Base-by-base conservation (phyloP, 1,140 invertebrate species). In the Ooceraea biroi region DNA sequence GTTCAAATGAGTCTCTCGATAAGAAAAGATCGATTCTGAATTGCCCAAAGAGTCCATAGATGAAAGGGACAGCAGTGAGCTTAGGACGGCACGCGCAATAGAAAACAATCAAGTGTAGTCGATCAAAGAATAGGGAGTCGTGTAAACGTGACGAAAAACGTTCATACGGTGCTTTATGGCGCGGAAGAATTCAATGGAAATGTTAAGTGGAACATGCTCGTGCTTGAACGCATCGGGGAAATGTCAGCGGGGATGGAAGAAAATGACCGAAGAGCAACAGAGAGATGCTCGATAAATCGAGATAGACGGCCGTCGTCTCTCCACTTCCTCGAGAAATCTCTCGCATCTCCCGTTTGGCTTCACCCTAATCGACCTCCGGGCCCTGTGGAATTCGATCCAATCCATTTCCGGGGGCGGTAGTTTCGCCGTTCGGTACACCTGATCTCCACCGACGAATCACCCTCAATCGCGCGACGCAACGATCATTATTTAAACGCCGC, bases 161-260 rank as follows among this genome's bases (percentile, higher is more conserved):
- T 50, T 80, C 76, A 80, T 80, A 71, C 65, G 36, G 65, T 80
- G 65, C 50, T 80, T 80, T 50, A 92, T 91, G 91, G 87, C 57
- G 87, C 82, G 88, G 89, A 90, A 91, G 86, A 89, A 91, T 91
- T 92, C 91, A 85, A 91, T 89, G 90, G 86, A 92, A 92, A 92
- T 90, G 85, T 92, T 91, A 92, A 91, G 57, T 55, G 61, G 12
- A 71, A 85, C 61, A 68, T 80, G 72, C 27, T 78, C 36, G 58
- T 72, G 71, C 74, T 89, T 68, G 58, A 44, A 48, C 66, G 66
- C 58, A 74, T 19, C 27, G 57, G 50, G 65, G 14, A 68, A 55
- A 61, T 60, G 30, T 69, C 73, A n/a, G 68, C 25, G 76, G 63
- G 41, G 44, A 58, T 61, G 36, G 87, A 83, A 55, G 72, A 74